Conservation (phyloP, 2,888 invertebrate genomes). For the Heliconius erato region DNA sequence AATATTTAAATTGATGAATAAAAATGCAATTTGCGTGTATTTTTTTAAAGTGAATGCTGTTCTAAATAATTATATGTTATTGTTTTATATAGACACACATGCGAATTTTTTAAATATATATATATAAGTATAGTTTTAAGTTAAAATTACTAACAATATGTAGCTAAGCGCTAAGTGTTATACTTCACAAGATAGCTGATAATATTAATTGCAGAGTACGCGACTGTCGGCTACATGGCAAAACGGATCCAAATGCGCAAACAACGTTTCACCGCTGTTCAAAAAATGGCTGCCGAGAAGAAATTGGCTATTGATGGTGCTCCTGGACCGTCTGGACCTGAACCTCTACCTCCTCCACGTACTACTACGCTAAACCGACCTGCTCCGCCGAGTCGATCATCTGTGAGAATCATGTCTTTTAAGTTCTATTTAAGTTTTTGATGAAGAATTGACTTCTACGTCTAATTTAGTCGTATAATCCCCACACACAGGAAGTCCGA, state of each 20-base stretch:
- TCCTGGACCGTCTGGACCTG: constrained; percentile 87
- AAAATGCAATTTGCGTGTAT: constrained; percentile 14
- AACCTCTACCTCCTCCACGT: constrained; percentile 87
- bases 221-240: constrained; percentile 98
- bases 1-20: constrained; percentile 16
- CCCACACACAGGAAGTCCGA: constrained; percentile 92
- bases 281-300: constrained; percentile 96
- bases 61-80: neutral
- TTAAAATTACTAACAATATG: constrained; percentile 10
- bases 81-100: neutral
- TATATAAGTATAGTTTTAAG: neutral
- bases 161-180: constrained; percentile 49
- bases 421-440: constrained; percentile 52
- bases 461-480: constrained; percentile 57
- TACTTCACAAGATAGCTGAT: constrained; percentile 31
- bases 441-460: constrained; percentile 40
- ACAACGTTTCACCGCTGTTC: constrained; percentile 94
- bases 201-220: constrained; percentile 91
- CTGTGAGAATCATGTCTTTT: constrained; percentile 60
- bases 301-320: constrained; percentile 92
- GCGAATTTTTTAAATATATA: neutral
- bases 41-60: neutral
- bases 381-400: constrained; percentile 77
- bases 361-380: constrained; percentile 88
- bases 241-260: constrained; percentile 98